phyloP scores from a whole-genome alignment of 2,113 vertebrate genomes.

The Chaetops frenatus region DNA sequence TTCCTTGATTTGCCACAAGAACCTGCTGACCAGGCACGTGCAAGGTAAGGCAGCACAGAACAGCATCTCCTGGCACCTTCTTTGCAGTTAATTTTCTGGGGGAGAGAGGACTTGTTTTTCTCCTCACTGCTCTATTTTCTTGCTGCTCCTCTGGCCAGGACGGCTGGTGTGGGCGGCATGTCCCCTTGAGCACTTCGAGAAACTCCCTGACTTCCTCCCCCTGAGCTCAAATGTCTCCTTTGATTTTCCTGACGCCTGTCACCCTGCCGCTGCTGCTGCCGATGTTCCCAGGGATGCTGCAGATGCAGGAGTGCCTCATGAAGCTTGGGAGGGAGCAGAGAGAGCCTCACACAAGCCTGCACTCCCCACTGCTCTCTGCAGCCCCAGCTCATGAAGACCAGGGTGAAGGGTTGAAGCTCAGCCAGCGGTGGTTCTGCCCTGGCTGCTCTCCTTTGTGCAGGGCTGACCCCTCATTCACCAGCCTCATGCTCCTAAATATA shows the following conservation, averaged over 20 bases:
- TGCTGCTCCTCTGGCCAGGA: not conserved
- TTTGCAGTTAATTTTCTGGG: not conserved
- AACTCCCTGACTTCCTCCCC: slow-evolving; percentile 12
- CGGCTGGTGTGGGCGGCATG: not conserved
- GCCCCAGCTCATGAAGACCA: not conserved
- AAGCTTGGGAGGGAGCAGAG: not conserved
- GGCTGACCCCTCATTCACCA: not conserved
- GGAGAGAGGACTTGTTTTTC: not conserved
- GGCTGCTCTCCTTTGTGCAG: not conserved
- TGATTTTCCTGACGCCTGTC: slow-evolving; percentile 31
- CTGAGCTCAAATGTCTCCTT: not conserved
- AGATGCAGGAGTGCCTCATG: not conserved
- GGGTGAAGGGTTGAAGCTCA: not conserved
- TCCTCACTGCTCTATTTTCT: not conserved
- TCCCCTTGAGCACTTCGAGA: not conserved
- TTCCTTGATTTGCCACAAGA: not conserved
- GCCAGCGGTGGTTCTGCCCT: not conserved
- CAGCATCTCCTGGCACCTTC: not conserved
- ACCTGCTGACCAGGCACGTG: not conserved
- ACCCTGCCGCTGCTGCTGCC: not conserved
- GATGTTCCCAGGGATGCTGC: not conserved
- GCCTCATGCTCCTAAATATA: not conserved
- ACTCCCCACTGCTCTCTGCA: not conserved
- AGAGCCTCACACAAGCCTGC: not conserved
- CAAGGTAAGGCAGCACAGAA: not conserved